Percentiles rank a stretch among this genome's conserved stretches.
Conservation (phyloP, 2,113 vertebrate genomes). For the Propithecus coquereli region DNA sequence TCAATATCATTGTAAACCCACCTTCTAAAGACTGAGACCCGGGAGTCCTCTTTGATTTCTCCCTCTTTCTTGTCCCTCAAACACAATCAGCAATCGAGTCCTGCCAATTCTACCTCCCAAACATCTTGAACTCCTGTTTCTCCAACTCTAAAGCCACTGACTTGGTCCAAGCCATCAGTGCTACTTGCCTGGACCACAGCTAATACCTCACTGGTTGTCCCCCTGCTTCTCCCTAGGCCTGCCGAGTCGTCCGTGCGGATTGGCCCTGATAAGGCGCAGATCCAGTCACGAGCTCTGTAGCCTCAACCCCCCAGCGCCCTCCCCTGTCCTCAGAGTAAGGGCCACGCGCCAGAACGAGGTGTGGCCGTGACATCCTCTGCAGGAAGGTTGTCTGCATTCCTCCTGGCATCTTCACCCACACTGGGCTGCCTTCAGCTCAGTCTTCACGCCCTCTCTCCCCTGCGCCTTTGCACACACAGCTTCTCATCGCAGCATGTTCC, state of each 20-base stretch:
- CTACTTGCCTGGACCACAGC: too few relatives aligned
- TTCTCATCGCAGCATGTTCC: neutral
- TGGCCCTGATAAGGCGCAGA: neutral
- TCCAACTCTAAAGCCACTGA: neutral
- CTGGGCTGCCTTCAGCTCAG: neutral
- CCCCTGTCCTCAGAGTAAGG: neutral
- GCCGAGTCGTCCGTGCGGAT: neutral
- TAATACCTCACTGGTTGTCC: too few relatives aligned
- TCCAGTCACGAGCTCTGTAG: neutral
- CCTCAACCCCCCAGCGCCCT: neutral
- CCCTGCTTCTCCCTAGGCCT: neutral
- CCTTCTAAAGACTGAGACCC: neutral
- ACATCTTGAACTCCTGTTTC: neutral
- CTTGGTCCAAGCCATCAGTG: neutral
- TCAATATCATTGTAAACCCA: neutral
- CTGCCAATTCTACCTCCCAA: neutral
- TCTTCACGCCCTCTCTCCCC: too few relatives aligned
- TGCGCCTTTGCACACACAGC: neutral
- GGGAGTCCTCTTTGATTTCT: neutral
- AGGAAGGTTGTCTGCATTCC: neutral
- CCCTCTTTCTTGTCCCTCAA: neutral
- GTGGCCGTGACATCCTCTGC: too few relatives aligned
- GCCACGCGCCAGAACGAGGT: rapidly evolving
- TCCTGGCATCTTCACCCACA: neutral
- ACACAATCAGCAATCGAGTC: neutral